These are phyloP conservation scores for Orchesella cincta DNA, from an alignment of 1,140 invertebrate species.

Conservation along the genomic window DNA sequence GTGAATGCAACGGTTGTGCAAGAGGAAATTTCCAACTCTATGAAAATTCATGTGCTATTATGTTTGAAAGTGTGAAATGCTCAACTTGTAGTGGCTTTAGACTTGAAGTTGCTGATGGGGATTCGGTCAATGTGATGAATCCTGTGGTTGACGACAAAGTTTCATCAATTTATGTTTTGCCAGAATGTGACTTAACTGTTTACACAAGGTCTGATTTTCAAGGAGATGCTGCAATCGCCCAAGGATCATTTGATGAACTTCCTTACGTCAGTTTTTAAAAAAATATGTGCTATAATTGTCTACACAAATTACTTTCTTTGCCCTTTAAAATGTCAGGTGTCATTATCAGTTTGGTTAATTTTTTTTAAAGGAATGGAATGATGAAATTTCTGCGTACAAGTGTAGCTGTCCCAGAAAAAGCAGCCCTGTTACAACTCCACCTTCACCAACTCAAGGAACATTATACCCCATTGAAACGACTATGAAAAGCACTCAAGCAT, in stretches of 20 bases:
- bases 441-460: too few relatives aligned
- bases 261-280: neutral
- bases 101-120: neutral
- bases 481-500: too few relatives aligned
- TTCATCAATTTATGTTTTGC: neutral
- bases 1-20: constrained; percentile 22
- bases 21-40: neutral
- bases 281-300: neutral
- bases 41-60: constrained; percentile 29
- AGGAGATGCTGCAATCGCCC: neutral
- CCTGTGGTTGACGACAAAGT: neutral
- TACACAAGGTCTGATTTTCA: neutral
- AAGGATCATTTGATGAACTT: neutral
- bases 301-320: neutral
- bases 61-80: constrained; percentile 16
- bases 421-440: too few relatives aligned
- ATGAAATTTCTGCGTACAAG: neutral
- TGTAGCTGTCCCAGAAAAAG: too few relatives aligned
- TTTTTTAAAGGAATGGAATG: constrained; percentile 8
- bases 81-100: neutral
- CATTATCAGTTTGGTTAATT: neutral
- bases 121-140: neutral
- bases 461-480: too few relatives aligned
- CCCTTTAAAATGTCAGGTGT: neutral
- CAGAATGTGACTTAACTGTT: neutral